These are phyloP conservation scores for Chrysina gloriosa DNA, from an alignment of 2,888 invertebrate species.

Conservation along the genomic window DNA sequence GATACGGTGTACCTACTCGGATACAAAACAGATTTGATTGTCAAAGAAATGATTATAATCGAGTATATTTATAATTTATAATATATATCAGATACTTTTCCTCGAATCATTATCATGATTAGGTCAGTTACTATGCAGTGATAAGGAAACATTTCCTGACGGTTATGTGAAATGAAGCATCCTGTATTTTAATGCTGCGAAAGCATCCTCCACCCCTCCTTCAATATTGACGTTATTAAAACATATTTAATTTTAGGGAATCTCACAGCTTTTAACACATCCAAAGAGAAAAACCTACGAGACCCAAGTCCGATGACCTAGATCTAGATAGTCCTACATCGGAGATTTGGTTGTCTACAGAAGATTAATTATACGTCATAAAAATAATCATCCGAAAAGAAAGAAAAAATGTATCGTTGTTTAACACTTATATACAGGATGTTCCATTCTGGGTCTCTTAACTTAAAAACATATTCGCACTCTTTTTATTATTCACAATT, in stretches of 20 bases:
- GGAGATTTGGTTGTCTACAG: slow-evolving; percentile 37
- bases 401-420: not conserved
- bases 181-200: slow-evolving; percentile 33
- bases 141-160: too few relatives aligned
- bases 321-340: slow-evolving; percentile 42
- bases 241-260: slow-evolving; percentile 44
- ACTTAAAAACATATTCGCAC: not conserved
- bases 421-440: slow-evolving; percentile 37
- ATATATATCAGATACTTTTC: too few relatives aligned
- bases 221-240: slow-evolving; percentile 41
- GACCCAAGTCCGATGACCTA: slow-evolving; percentile 43
- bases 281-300: slow-evolving; percentile 43
- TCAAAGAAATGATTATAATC: too few relatives aligned
- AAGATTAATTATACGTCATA: slow-evolving; percentile 28
- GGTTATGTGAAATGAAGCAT: slow-evolving; percentile 36
- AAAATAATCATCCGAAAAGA: not conserved
- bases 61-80: too few relatives aligned
- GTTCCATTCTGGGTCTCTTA: slow-evolving; percentile 39
- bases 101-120: too few relatives aligned
- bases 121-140: too few relatives aligned
- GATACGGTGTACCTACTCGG: too few relatives aligned
- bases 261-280: slow-evolving; percentile 40
- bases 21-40: too few relatives aligned
- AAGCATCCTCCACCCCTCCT: slow-evolving; percentile 36
- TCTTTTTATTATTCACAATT: not conserved